Base-by-base conservation (phyloP, 2,113 vertebrate genomes). In the Struthio camelus region DNA sequence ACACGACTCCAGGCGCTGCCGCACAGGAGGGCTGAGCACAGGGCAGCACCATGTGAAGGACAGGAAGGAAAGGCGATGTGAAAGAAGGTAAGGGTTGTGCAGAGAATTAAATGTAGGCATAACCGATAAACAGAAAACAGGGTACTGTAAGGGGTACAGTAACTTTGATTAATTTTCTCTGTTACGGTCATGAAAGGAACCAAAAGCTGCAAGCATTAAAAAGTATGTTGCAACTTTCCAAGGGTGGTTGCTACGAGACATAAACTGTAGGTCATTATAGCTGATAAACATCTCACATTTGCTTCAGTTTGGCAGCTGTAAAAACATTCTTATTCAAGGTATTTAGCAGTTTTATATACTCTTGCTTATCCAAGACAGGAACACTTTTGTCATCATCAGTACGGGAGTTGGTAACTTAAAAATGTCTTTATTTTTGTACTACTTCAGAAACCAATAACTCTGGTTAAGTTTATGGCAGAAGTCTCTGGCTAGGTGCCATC, bases 211-310 rank as follows among this genome's bases (percentile, higher is more conserved):
- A 66, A 79, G 89, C 6, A 38, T 66, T 88, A 81, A 78, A 80
- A 64, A 67, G 75, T 17, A 5, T 89, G 59, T 82, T 94, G 95
- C 78, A 95, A 69, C 80, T 59, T 93, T 78, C 48, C 80, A 82
- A 53, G 9, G 32, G 65, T n/a, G 11, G 85, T 93, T 95, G 62
- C 85, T 90, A 75, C 38, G 69, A 95, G 23, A 53, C 48, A 42
- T 50, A 89, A 94, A 92, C 25, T 91, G n/a, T 32, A 86, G 22
- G 76, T 11, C 78, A 61, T n/a, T 79, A 78, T 72, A 84, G 54
- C 28, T 64, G 67, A 93, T 93, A 87, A 95, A 77, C 0, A 11
- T 59, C 46, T 96, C 82, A 46, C 13, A 22, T 94, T 62, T 87
- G 61, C 76, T 93, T 93, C 92, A 85, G 62, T 36, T 93, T 90